Evolutionary conservation across 2,888 invertebrate species (phyloP).

Genomic region (Napeogenes sylphis): DNA sequence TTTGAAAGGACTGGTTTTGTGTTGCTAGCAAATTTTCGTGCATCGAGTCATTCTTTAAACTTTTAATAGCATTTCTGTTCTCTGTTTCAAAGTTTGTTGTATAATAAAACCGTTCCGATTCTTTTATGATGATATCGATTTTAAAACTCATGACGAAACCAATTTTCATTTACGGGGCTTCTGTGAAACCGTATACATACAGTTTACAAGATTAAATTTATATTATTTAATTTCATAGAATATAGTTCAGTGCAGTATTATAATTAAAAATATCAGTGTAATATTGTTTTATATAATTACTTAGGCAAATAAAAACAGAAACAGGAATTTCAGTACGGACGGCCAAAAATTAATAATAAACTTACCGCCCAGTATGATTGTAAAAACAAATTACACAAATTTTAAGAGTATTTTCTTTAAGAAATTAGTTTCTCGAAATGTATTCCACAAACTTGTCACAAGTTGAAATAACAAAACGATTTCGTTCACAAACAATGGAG

Average conservation of each 20-base stretch:
- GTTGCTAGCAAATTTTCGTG: constrained; percentile 1
- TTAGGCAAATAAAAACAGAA: too few species aligned
- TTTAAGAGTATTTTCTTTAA: background rate
- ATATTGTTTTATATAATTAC: too few species aligned
- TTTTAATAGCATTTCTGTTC: background rate
- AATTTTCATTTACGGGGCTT: constrained; percentile 17
- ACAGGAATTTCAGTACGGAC: too few species aligned
- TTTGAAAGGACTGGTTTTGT: constrained; percentile 1
- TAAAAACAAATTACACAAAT: background rate
- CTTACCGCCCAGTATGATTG: background rate
- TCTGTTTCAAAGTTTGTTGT: constrained; percentile 1
- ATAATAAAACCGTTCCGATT: background rate
- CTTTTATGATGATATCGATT: background rate
- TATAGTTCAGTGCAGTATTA: too few species aligned
- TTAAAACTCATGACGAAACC: constrained; percentile 7
- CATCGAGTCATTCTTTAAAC: background rate
- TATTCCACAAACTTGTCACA: constrained; percentile 7
- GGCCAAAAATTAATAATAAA: too few species aligned
- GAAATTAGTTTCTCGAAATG: constrained; percentile 4
- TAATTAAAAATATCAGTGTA: too few species aligned
- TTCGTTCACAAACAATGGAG: constrained; percentile 24
- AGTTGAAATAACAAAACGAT: constrained; percentile 23
- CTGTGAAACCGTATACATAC: constrained; percentile 18
- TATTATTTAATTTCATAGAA: constrained; percentile 14
- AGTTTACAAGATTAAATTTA: constrained; percentile 18